Base-by-base conservation (phyloP, 92 coral and sea anemone genomes). In the Porites cylindrica region DNA sequence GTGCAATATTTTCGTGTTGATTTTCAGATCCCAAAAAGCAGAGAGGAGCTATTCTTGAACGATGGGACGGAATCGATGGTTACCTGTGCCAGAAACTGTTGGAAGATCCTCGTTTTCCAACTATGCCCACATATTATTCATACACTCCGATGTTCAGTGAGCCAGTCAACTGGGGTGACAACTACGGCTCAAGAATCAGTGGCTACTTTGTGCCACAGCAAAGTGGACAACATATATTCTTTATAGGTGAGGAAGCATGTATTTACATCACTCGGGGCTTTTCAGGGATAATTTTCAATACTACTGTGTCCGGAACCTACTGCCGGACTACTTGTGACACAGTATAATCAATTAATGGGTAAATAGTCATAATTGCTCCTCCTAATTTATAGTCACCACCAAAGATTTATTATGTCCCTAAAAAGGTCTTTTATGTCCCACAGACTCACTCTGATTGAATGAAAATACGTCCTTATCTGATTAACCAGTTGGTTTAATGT, bases 21-120 rank as follows among this genome's bases (percentile, higher is more conserved):
- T 81, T 13, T 74, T 12, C 50, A 92, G 95, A 59, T 12, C 67
- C 82, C 63, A 64, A 77, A 68, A 76, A 89, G 51, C 85, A 89
- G 71, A 94, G 73, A 53, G 99, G 99, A 71, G 88, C 88, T 8
- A 70, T 93, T 32, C 74, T 97, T 14, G 99, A 97, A 38, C 77
- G 94, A 72, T 97, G 99, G 99, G 93, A 90, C 32, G 93, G 95
- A 23, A 80, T 97, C 63, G 99, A 95, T 72, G 98, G 98, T 3
- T 95, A 92, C 76, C 89, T 91, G 32, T 67, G 89, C 70, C 78
- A 87, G 63, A 90, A 85, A 11, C 68, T 97, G 66, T 81, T 89
- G 12, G 77, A 89, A 6, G 86, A 96, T 79, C 91, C 98, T 7
- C 91, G 98, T 17, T 97, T 66, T 76, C 99, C 99, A 7, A 70